Evolutionary conservation across 1,140 invertebrate genomes (phyloP), one percentile per base, ranked within the genome.

Genomic region (Drosophila willistoni): DNA sequence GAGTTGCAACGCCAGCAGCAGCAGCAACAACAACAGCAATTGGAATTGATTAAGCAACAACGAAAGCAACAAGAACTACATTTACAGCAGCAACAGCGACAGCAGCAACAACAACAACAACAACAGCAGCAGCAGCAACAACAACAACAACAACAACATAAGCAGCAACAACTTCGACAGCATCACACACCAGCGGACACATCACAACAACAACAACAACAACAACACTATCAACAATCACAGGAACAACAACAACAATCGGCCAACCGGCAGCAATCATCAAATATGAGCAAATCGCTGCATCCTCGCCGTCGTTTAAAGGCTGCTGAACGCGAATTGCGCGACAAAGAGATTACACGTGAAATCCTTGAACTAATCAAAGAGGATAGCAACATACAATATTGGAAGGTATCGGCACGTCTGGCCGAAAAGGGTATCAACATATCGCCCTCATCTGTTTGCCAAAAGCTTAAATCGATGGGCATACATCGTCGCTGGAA

Each of bases 361-460:
- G 90, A 91, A 80, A 91, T 91, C 63, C 78, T 91, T 57, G 89
- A 91, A 64, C 73, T 91, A 42, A 91, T 91, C 56, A 90, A 89
- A 63, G 91, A 91, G 78, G 91, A 91, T 55, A 91, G 85, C 71
- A 91, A 91, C 39, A 91, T 91, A 39, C 91, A 91, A 55, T 91
- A 91, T 72, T 91, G 91, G 91, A 91, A 91, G 65, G 87, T 91
- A 29, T 91, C 91, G 39, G 91, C 90, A 3, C 91, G 89, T 4
- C 66, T 91, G 12, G 91, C 91, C 59, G 91, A 91, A 39, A 91
- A 91, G 76, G 91, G 91, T 39, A 91, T 84, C 67, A 80, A 89
- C 56, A 91, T 91, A 65, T 91, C 91, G 57, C 87, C 91, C 12
- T 91, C 90, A 33, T 91, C 91, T 29, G 89, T 91, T n/a, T 91